Evolutionary conservation across 2,797 vertebrate genomes (phyloP), one percentile per base, ranked within the genome.

Genomic region (Saxicola maurus): DNA sequence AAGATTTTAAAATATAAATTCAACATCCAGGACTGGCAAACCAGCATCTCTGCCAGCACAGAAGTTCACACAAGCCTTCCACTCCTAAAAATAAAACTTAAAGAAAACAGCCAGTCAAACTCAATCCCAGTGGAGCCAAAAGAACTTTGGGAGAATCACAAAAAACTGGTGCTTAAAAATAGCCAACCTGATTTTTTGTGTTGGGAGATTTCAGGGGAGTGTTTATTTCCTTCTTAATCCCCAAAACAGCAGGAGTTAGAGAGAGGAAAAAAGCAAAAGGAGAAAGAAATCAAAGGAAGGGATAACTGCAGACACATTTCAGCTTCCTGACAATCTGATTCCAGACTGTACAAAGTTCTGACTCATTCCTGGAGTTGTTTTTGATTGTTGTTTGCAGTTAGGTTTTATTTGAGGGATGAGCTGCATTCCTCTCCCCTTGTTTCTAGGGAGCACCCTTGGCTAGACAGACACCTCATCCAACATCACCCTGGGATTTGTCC

Each of bases 31-130:
- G 71, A 38, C 82, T 69, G 82, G 89, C 82, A 87, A 60, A 11
- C 8, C 20, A 17, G 46, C 12, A 24, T 56, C 72, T 87, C 7
- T 71, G 69, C 77, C 91, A 92, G 82, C 33, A 33, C 43, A 67
- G 2, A 49, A 48, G 80, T 73, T 93, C 93, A 65, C 68, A 61
- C 37, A 73, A 93, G 67, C 68, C 56, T 86, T 90, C 73, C 78
- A 77, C 45, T 91, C 91, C 94, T 91, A 89, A 90, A 95, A 94
- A 94, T 93, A 93, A 89, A 89, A 3, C 65, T 77, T 28, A 37
- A 64, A 82, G 74, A 62, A 88, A 89, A 78, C 89, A 90, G 30
- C 76, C 66, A 72, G 71, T 73, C 87, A 43, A 82, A 62, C 68
- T 67, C 60, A 17, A 38, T 90, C 89, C 87, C 86, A 90, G 59